Base-by-base conservation (phyloP, 2,797 vertebrate species). In the Echeneis naucrates region DNA sequence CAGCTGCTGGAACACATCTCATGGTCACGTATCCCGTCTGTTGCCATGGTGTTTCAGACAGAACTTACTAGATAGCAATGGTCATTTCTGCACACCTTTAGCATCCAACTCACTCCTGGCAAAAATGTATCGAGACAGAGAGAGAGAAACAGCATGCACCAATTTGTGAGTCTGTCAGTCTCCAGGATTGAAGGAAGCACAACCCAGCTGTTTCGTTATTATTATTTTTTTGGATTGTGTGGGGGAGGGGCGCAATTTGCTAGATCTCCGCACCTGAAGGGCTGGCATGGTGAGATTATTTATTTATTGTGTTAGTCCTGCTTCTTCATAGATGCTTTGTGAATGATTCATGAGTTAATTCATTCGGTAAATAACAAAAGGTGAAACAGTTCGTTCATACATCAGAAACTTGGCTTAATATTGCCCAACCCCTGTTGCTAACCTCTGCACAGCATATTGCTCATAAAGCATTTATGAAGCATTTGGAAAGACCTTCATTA, bases 281-380 rank as follows among this genome's bases (percentile, higher is more conserved):
- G 61, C 32, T 44, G 40, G 59, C 56, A 60, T 44, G 33, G 59
- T 14, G 50, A 59, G 27, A 83, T 87, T 35, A 87, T 77, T 86
- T 90, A 90, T 90, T 81, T 68, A 84, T 83, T 62, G 38, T 80
- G 68, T 81, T 60, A 44, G 19, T 65, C 44, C 52, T 72, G 52
- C 78, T 74, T 44, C 78, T 75, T 83, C 76, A 84, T 78, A 72
- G 60, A 87, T 62, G 69, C 78, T 74, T 30, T 75, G 61, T 90
- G 82, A 92, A 89, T 88, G 73, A 89, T 88, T 87, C 71, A 91
- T 89, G 87, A 91, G 77, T 84, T 86, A 81, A 88, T 87, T 90
- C 80, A 74, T 82, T 88, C 66, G 65, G 84, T 89, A 89, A 84
- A 91, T 87, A 88, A 88, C 66, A 82, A 79, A 83, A 81, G 72